Percentiles rank a stretch among this genome's conserved stretches.
Evolutionary conservation across 2,888 invertebrate genomes (phyloP).

Genomic region (Margaritifera margaritifera): DNA sequence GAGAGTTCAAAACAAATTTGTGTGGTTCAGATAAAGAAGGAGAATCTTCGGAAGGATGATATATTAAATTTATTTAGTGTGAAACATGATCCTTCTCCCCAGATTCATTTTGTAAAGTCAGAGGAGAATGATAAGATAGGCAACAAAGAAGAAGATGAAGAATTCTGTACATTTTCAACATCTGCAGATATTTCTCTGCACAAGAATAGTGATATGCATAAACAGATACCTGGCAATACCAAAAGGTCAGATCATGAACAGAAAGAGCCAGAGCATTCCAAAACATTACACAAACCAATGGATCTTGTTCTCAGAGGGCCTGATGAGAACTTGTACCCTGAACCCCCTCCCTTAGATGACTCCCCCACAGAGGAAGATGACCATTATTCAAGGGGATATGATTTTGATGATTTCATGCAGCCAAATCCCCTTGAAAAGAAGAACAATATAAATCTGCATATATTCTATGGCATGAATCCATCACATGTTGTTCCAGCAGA

Average conservation of each 20-base stretch:
- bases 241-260: no score
- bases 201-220: no score
- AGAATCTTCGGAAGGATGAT: slow-evolving; percentile 49
- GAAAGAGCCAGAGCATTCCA: no score
- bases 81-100: slow-evolving; percentile 38
- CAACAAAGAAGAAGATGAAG: background rate
- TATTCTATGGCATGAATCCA: slow-evolving; percentile 36
- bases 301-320: no score
- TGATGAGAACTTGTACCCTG: slow-evolving; percentile 5
- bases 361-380: slow-evolving; percentile 36
- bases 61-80: slow-evolving; percentile 61
- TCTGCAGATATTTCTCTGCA: no score
- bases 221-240: no score
- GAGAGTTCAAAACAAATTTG: background rate
- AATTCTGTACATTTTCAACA: no score
- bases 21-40: slow-evolving; percentile 53
- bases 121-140: background rate
- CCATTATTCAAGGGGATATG: slow-evolving; percentile 57
- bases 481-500: slow-evolving; percentile 25
- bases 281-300: no score
- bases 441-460: slow-evolving; percentile 33
- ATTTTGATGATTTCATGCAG: slow-evolving; percentile 54
- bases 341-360: slow-evolving; percentile 59
- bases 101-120: background rate
- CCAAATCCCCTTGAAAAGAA: slow-evolving; percentile 21